These are phyloP conservation scores for Astur gentilis DNA, from an alignment of 2,113 vertebrate species.

Conservation along the genomic window DNA sequence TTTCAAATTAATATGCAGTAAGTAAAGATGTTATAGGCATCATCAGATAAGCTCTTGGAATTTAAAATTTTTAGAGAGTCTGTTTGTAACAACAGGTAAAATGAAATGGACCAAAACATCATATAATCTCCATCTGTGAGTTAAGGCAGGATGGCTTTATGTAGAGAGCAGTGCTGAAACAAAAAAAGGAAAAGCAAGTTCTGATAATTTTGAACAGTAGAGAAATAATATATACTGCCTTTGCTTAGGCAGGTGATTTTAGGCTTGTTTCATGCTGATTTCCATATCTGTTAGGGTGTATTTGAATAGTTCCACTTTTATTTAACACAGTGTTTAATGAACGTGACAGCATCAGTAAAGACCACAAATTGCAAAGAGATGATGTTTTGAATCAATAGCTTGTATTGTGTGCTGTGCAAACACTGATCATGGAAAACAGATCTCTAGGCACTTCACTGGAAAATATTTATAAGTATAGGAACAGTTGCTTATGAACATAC, in stretches of 20 bases:
- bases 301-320: neutral
- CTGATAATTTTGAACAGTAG: neutral
- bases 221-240: neutral
- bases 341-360: neutral
- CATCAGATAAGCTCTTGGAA: neutral
- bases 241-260: neutral
- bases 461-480: neutral
- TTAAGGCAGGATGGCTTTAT: neutral
- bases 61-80: neutral
- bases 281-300: neutral
- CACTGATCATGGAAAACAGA: neutral
- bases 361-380: neutral
- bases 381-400: neutral
- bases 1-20: neutral
- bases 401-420: neutral
- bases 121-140: neutral
- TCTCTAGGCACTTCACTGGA: neutral
- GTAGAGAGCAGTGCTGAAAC: neutral
- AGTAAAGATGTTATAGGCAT: neutral
- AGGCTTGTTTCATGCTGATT: neutral
- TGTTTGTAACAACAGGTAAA: neutral
- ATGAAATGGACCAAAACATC: neutral
- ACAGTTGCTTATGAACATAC: neutral
- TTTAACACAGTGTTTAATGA: neutral
- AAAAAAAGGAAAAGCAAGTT: neutral